A percentile compares a stretch with the other conserved stretches of the same genome.
Evolutionary conservation across 64 coral and sea anemone species (phyloP).

Genomic region (Actinia tenebrosa): DNA sequence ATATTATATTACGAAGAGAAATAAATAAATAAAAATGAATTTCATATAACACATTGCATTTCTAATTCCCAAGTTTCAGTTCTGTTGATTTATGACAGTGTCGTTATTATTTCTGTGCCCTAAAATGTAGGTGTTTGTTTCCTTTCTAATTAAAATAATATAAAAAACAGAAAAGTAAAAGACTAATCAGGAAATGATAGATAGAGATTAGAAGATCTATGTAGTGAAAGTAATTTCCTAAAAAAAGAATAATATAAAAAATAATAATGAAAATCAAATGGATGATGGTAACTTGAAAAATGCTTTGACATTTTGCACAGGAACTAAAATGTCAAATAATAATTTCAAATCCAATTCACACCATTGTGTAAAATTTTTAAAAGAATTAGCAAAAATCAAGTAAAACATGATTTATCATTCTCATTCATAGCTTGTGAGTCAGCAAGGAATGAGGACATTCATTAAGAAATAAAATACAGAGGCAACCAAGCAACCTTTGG

Average conservation of each 20-base stretch:
- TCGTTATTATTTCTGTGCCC: neutral
- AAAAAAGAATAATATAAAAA: neutral
- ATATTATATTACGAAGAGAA: neutral
- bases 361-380: neutral
- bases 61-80: neutral
- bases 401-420: no score
- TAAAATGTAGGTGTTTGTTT: neutral
- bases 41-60: neutral
- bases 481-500: neutral
- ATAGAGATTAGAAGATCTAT: neutral
- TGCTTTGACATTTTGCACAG: neutral
- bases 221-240: neutral
- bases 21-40: neutral
- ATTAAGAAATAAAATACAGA: neutral
- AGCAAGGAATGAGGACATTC: neutral
- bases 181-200: neutral
- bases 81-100: no score
- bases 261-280: neutral
- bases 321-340: neutral
- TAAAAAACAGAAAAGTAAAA: neutral
- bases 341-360: neutral
- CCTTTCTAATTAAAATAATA: neutral
- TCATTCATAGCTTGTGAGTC: neutral
- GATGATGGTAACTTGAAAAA: neutral
- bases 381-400: neutral